Evolutionary conservation across 2,113 vertebrate genomes (phyloP).

Genomic region (Chloebia gouldiae): DNA sequence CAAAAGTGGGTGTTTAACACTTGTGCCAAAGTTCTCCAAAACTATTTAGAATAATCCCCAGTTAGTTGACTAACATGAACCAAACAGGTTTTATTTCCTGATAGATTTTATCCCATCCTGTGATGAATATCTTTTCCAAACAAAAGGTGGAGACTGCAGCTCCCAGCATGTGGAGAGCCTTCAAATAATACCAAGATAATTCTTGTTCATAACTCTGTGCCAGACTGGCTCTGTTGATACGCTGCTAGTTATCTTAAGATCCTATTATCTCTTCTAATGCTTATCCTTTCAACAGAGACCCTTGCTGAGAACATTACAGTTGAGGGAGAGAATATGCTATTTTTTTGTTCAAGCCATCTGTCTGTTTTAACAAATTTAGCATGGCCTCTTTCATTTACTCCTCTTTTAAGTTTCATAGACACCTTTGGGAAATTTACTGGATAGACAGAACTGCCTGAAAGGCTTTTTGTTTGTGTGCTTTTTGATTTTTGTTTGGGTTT

Average conservation of each 20-base stretch:
- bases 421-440: not conserved
- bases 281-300: conserved; percentile 25
- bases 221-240: conserved; percentile 9
- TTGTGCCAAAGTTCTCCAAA: conserved; percentile 2
- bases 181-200: not conserved
- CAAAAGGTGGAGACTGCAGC: not conserved
- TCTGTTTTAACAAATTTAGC: conserved; percentile 34
- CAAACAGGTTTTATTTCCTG: conserved; percentile 4
- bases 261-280: conserved; percentile 43
- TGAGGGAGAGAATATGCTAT: conserved; percentile 20
- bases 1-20: conserved; percentile 1
- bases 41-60: not conserved
- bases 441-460: not conserved
- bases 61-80: not conserved
- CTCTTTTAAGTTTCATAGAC: not conserved
- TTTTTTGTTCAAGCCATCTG: conserved; percentile 46
- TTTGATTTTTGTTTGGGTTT: not conserved
- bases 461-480: not conserved
- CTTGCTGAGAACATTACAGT: conserved; percentile 46
- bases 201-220: conserved; percentile 16
- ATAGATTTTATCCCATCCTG: not conserved
- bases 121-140: not conserved
- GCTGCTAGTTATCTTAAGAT: conserved; percentile 34
- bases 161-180: not conserved
- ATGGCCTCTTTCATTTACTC: not conserved